These are phyloP conservation scores for Chelon labrosus DNA, from an alignment of 2,797 vertebrate species.

Conservation along the genomic window DNA sequence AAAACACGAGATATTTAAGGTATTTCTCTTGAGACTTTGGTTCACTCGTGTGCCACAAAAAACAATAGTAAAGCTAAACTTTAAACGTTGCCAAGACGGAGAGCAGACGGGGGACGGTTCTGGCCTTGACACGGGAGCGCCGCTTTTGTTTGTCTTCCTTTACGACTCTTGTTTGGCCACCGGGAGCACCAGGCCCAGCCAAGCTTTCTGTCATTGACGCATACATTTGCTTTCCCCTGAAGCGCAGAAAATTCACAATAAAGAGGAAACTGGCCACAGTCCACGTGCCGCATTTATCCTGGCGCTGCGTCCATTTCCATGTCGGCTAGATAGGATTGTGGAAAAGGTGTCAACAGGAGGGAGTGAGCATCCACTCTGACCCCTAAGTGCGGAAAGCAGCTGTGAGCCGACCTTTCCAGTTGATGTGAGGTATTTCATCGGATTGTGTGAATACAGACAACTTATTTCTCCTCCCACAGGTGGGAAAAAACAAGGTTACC, in stretches of 20 bases:
- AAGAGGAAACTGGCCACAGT: constrained; percentile 36
- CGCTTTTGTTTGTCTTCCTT: constrained; percentile 54
- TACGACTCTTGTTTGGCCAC: constrained; percentile 31
- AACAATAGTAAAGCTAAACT: too few species aligned
- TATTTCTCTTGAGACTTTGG: too few species aligned
- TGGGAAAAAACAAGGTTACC: too few species aligned
- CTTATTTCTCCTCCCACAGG: too few species aligned
- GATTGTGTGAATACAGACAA: too few species aligned
- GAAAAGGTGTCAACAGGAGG: constrained; percentile 42
- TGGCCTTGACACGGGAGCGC: constrained; percentile 18
- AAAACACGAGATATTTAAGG: too few species aligned
- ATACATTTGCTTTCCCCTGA: not conserved
- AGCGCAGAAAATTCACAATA: constrained; percentile 6
- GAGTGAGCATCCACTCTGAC: not conserved
- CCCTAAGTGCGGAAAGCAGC: constrained; percentile 33
- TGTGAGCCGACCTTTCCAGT: constrained; percentile 19
- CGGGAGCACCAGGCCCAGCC: not conserved
- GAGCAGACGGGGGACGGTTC: constrained; percentile 10
- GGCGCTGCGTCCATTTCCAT: constrained; percentile 21
- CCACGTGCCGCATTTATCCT: constrained; percentile 23
- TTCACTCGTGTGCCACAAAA: too few species aligned
- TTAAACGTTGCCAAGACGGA: constrained; percentile 1
- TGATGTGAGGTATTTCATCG: not conserved
- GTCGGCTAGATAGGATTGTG: constrained; percentile 5
- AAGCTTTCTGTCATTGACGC: not conserved